Evolutionary conservation across 2,888 invertebrate species (phyloP).

Genomic region (Zygothrica quintamaculata): DNA sequence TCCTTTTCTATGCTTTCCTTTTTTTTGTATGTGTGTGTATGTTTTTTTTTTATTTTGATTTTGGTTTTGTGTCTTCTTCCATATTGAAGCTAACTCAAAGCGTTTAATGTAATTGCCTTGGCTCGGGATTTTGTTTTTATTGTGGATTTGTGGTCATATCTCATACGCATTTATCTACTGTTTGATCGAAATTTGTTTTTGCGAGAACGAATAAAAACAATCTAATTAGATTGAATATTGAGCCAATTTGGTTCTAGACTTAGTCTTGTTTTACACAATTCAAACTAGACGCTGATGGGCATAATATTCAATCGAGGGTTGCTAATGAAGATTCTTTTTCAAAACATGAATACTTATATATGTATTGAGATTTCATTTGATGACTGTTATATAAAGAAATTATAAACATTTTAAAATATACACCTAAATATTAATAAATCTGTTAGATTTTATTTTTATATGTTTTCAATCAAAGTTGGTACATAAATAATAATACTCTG

Average conservation of each 20-base stretch:
- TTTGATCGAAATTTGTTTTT: slow-evolving; percentile 71
- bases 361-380: background rate
- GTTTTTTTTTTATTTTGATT: too few relatives aligned
- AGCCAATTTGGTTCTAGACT: slow-evolving; percentile 25
- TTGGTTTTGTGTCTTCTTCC: too few relatives aligned
- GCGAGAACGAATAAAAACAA: slow-evolving; percentile 64
- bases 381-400: too few relatives aligned
- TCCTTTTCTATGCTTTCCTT: too few relatives aligned
- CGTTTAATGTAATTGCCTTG: slow-evolving; percentile 77
- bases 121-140: slow-evolving; percentile 25
- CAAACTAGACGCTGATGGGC: slow-evolving; percentile 40
- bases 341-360: too few relatives aligned
- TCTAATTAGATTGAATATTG: slow-evolving; percentile 76
- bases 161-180: slow-evolving; percentile 49
- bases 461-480: too few relatives aligned
- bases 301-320: background rate
- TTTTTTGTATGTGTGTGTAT: too few relatives aligned
- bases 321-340: too few relatives aligned
- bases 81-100: slow-evolving; percentile 38
- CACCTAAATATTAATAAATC: too few relatives aligned
- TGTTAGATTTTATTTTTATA: too few relatives aligned
- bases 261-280: slow-evolving; percentile 57
- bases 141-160: slow-evolving; percentile 25
- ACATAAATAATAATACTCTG: too few relatives aligned
- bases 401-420: background rate